Conservation (phyloP, 2,113 vertebrate species). For the Oreochromis tanganicae region DNA sequence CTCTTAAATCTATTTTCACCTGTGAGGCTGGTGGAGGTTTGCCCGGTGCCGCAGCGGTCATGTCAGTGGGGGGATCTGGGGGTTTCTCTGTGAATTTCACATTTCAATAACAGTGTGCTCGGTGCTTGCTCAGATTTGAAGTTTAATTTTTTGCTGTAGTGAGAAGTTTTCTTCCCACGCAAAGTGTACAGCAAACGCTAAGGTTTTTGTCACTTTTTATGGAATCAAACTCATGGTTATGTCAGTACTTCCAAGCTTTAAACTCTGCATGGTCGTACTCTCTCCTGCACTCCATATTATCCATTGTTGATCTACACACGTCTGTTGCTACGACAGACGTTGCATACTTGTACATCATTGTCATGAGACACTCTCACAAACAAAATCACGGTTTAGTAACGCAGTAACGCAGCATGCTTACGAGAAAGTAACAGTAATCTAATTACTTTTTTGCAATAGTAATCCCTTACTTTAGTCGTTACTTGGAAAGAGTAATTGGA, state of each 20-base stretch:
- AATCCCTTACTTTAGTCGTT: neutral
- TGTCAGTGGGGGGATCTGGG: neutral
- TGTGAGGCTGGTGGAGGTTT: neutral
- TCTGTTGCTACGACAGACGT: neutral
- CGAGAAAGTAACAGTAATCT: neutral
- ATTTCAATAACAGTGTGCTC: neutral
- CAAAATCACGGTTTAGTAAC: neutral
- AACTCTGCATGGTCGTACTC: neutral
- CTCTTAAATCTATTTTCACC: neutral
- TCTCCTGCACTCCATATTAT: neutral
- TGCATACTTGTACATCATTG: rapidly evolving
- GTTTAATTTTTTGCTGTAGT: neutral
- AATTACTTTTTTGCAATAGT: neutral
- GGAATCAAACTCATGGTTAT: neutral
- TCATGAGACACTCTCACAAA: neutral
- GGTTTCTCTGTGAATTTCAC: neutral
- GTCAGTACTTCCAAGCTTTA: neutral
- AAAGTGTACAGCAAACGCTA: neutral
- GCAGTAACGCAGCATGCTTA: neutral
- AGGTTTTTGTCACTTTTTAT: neutral
- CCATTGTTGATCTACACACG: neutral
- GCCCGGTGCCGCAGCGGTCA: neutral
- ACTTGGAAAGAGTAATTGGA: neutral
- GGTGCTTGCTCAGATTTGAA: neutral
- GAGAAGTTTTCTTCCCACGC: neutral